A percentile compares a stretch with the other conserved stretches of the same genome.
Conservation (phyloP, 1,140 invertebrate genomes). For the Phthorimaea operculella region DNA sequence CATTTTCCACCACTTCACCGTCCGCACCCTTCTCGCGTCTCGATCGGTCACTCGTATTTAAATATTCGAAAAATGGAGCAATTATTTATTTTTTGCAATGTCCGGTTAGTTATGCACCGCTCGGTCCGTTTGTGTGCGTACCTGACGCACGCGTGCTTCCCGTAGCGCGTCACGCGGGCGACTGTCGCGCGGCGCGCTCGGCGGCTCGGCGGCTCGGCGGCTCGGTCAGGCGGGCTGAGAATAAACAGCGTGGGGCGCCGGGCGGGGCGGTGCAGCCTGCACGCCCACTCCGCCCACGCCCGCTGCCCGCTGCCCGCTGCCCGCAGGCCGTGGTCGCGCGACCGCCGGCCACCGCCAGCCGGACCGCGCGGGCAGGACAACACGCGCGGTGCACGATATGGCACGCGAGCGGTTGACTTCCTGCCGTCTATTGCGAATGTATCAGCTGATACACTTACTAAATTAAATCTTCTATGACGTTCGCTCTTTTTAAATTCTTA, state of each 20-base stretch:
- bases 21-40: constrained; percentile 30
- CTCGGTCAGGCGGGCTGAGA: constrained; percentile 38
- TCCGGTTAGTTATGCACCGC: constrained; percentile 52
- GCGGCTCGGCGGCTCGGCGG: constrained; percentile 50
- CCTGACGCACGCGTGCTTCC: constrained; percentile 47
- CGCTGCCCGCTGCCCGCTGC: constrained; percentile 29
- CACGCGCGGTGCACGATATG: not conserved
- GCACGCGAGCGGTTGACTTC: not conserved
- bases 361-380: not conserved
- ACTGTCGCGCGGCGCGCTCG: constrained; percentile 49
- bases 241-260: constrained; percentile 51
- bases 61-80: constrained; percentile 7
- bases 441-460: not conserved
- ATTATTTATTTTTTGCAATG: constrained; percentile 40
- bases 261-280: constrained; percentile 47
- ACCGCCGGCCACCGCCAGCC: not conserved
- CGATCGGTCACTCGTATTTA: constrained; percentile 6
- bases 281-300: constrained; percentile 53
- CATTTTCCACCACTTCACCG: constrained; percentile 48
- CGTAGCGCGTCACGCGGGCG: constrained; percentile 55
- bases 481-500: too few species aligned
- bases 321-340: constrained; percentile 21
- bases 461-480: too few species aligned
- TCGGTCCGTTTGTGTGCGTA: constrained; percentile 29
- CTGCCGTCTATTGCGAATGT: not conserved